Percentiles rank a stretch among this genome's conserved stretches.
phyloP scores from a whole-genome alignment of 1,140 invertebrate species.

The Ceratina japonica region DNA sequence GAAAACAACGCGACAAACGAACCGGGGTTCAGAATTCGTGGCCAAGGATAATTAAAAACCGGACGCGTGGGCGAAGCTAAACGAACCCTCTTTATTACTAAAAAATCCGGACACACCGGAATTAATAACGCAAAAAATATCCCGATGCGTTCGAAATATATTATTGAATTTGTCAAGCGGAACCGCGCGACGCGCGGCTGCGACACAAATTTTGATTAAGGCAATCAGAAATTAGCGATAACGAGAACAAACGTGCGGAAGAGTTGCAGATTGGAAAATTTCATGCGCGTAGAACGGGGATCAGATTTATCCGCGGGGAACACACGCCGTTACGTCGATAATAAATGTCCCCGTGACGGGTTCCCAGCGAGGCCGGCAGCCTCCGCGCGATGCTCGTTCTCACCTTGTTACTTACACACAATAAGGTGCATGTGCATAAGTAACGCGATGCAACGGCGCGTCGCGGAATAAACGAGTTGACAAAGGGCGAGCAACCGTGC shows the following conservation, averaged over 20 bases:
- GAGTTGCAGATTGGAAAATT: slow-evolving; percentile 24
- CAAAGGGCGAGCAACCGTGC: slow-evolving; percentile 49
- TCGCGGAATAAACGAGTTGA: slow-evolving; percentile 56
- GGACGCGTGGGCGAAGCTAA: no score
- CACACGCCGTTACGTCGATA: slow-evolving; percentile 30
- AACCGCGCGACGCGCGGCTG: no score
- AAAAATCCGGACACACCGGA: no score
- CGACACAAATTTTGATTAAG: no score
- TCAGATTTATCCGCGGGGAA: slow-evolving; percentile 8
- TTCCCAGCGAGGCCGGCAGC: slow-evolving; percentile 17
- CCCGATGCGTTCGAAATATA: no score
- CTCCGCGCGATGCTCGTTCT: slow-evolving; percentile 40
- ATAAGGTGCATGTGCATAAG: slow-evolving; percentile 43
- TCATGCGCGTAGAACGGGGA: slow-evolving; percentile 9
- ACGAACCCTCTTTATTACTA: no score
- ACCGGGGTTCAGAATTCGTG: neutral
- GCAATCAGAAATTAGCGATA: neutral
- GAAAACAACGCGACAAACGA: slow-evolving; percentile 37
- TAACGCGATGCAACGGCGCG: slow-evolving; percentile 29
- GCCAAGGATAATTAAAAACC: slow-evolving; percentile 35
- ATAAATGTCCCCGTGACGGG: slow-evolving; percentile 51
- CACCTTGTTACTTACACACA: slow-evolving; percentile 57
- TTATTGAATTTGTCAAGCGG: no score
- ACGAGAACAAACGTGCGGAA: neutral
- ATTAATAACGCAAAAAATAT: no score